These are phyloP conservation scores for Agrypnia vestita DNA, from an alignment of 1,140 invertebrate genomes.

Conservation along the genomic window DNA sequence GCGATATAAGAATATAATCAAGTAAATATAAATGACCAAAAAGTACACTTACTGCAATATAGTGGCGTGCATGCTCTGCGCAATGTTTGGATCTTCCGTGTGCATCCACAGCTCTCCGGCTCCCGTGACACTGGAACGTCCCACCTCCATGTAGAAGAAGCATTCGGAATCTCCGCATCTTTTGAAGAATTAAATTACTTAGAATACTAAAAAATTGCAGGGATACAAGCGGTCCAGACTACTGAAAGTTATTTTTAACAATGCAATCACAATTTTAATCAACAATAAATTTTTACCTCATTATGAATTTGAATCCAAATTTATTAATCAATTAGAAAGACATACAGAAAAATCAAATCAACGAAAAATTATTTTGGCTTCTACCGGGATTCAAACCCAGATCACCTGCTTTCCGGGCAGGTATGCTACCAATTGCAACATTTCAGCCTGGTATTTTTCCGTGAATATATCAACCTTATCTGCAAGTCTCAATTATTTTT, in stretches of 20 bases:
- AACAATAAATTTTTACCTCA: too few relatives aligned
- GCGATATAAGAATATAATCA: not conserved
- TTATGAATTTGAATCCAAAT: too few relatives aligned
- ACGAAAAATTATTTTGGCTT: too few relatives aligned
- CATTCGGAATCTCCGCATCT: conserved; percentile 89
- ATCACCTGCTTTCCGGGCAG: too few relatives aligned
- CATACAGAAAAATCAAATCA: too few relatives aligned
- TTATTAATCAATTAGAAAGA: too few relatives aligned
- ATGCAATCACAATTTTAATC: not conserved
- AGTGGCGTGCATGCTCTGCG: conserved; percentile 91
- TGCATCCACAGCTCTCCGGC: conserved; percentile 95
- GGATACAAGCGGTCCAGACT: not conserved
- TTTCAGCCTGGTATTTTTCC: too few relatives aligned
- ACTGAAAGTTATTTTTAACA: too few relatives aligned
- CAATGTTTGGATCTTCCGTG: conserved; percentile 89
- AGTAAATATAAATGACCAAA: not conserved
- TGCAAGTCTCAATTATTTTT: too few relatives aligned
- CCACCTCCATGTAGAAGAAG: conserved; percentile 96
- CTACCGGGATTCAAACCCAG: too few relatives aligned
- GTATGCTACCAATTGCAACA: too few relatives aligned
- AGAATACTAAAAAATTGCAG: not conserved
- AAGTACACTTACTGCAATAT: conserved; percentile 81
- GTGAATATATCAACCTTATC: too few relatives aligned
- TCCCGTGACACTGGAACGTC: conserved; percentile 87
- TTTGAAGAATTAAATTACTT: conserved; percentile 16